These are phyloP conservation scores for Spodoptera litura DNA, from an alignment of 1,140 invertebrate species.

Conservation along the genomic window DNA sequence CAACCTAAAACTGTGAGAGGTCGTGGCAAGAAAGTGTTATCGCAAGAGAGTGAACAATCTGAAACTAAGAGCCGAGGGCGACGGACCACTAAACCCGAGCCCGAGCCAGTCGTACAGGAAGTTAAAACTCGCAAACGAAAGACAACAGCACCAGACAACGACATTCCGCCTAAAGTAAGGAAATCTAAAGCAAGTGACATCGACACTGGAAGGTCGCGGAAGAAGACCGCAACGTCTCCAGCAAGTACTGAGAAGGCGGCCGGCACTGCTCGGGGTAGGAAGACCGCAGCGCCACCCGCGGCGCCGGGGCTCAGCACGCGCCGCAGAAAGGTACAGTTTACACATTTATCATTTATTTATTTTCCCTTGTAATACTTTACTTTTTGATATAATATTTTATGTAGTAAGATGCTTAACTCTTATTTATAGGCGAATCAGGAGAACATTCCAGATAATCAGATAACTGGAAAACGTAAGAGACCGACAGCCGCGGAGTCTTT, in stretches of 20 bases:
- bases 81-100: conserved; percentile 10
- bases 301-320: neutral
- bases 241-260: neutral
- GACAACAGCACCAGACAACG: neutral
- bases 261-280: neutral
- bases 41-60: conserved; percentile 23
- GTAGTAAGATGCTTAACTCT: neutral
- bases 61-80: neutral
- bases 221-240: neutral
- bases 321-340: conserved; percentile 9
- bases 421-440: neutral
- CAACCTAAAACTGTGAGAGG: conserved; percentile 36
- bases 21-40: conserved; percentile 41
- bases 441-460: conserved; percentile 4
- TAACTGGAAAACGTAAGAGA: conserved; percentile 43
- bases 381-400: too few relatives aligned
- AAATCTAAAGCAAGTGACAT: neutral
- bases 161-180: neutral
- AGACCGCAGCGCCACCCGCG: neutral
- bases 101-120: neutral
- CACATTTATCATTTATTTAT: too few relatives aligned
- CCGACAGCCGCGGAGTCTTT: conserved; percentile 19
- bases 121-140: conserved; percentile 23
- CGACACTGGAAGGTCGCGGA: neutral
- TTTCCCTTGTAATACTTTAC: too few relatives aligned